These are phyloP conservation scores for Lethenteron camtschaticum DNA, from an alignment of 2,113 vertebrate species.

Conservation along the genomic window DNA sequence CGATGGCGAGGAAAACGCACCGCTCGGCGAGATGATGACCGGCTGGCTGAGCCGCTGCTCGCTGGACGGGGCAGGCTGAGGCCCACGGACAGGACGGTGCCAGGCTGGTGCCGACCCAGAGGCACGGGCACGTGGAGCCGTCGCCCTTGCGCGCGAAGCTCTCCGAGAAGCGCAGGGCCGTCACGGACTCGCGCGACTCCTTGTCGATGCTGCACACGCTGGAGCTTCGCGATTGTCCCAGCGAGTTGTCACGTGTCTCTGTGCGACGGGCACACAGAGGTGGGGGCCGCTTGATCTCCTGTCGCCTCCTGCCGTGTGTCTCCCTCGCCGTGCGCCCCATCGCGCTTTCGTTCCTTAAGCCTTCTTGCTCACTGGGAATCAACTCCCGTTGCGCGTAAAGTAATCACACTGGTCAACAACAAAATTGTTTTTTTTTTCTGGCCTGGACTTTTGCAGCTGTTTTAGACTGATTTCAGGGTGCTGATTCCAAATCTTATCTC, in stretches of 20 bases:
- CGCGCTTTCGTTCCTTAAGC: too few relatives aligned
- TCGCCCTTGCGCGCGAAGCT: slow-evolving; percentile 62
- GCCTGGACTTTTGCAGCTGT: too few relatives aligned
- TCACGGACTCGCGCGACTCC: slow-evolving; percentile 77
- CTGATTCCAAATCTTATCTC: too few relatives aligned
- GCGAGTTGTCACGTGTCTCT: slow-evolving; percentile 85
- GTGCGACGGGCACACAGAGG: slow-evolving; percentile 6
- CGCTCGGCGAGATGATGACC: slow-evolving; percentile 47
- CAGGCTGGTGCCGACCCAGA: slow-evolving; percentile 87
- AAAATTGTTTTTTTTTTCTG: too few relatives aligned
- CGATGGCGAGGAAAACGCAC: slow-evolving; percentile 26
- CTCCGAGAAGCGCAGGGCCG: slow-evolving; percentile 67
- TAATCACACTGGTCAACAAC: too few relatives aligned
- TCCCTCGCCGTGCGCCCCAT: too few relatives aligned
- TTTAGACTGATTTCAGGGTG: too few relatives aligned
- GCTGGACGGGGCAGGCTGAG: slow-evolving; percentile 2
- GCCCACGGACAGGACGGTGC: slow-evolving; percentile 63
- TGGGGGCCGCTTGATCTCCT: too few relatives aligned
- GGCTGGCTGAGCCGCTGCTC: slow-evolving; percentile 63
- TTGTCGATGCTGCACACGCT: slow-evolving; percentile 93
- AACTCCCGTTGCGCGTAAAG: too few relatives aligned
- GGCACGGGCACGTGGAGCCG: slow-evolving; percentile 39
- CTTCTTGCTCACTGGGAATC: too few relatives aligned
- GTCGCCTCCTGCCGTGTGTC: too few relatives aligned
- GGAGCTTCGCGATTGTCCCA: slow-evolving; percentile 85